These are phyloP conservation scores for Anagrus nilaparvatae DNA, from an alignment of 1,140 invertebrate species.

Conservation along the genomic window DNA sequence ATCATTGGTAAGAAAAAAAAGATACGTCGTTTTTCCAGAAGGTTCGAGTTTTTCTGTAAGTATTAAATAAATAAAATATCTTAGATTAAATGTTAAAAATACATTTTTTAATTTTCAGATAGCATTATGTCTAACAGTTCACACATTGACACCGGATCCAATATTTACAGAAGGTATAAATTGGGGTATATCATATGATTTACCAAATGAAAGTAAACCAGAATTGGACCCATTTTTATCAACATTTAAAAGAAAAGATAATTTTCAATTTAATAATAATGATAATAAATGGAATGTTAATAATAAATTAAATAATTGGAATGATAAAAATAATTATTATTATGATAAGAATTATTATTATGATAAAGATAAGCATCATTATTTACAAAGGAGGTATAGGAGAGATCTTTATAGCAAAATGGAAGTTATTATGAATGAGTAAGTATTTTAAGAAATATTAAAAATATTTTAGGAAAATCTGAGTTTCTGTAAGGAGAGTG, in stretches of 20 bases:
- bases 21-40: conserved; percentile 69
- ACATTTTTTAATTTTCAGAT: conserved; percentile 33
- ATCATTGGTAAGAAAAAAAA: conserved; percentile 29
- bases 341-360: conserved; percentile 24
- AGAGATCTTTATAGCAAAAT: conserved; percentile 54
- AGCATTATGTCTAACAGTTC: conserved; percentile 49
- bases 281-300: conserved; percentile 17
- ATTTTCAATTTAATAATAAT: conserved; percentile 19
- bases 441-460: no score
- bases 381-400: conserved; percentile 44
- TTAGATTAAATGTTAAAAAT: neutral
- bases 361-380: conserved; percentile 30
- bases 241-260: conserved; percentile 32
- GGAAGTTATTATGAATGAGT: conserved; percentile 61
- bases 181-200: conserved; percentile 65
- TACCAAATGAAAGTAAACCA: conserved; percentile 57
- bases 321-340: conserved; percentile 24
- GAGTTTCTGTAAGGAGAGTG: no score
- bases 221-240: conserved; percentile 41
- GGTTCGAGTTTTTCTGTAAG: conserved; percentile 65
- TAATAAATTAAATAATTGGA: conserved; percentile 19
- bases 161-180: conserved; percentile 58
- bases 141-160: conserved; percentile 42
- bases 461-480: no score
- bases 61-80: conserved; percentile 15